Evolutionary conservation across 2,113 vertebrate species (phyloP), one percentile per base, ranked within the genome.

Genomic region (Guaruba guarouba): DNA sequence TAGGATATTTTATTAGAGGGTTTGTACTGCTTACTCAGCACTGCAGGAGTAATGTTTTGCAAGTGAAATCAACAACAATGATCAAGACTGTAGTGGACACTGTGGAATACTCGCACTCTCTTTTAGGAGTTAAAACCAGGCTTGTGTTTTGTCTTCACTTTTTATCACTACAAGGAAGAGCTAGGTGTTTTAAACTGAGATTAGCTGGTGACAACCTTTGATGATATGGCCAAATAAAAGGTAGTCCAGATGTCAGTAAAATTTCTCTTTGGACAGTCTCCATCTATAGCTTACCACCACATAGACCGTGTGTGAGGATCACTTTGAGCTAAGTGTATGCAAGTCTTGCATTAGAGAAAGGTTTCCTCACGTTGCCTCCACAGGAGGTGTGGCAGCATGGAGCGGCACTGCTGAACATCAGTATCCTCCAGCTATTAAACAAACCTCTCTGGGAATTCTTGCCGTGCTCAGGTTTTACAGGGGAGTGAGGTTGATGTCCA

Each of bases 11-110:
- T 86, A 63, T 92, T 64, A 90, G 62, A 33, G 18, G 39, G 43
- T 70, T 88, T 93, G 55, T 55, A 37, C 48, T 86, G 80, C 69
- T 92, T 95, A 79, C 44, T 85, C 87, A 94, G 82, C 80, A 76
- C 27, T 77, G 19, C 37, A 82, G 31, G n/a, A 82, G 29, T 25
- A 68, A 44, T 1, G 9, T 31, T 82, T 86, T 90, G 75, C 51
- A 71, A 92, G 16, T 44, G 48, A 81, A 92, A 92, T 85, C 63
- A 82, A 61, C 68, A 74, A 17, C 0, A 0, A 76, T 41, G 17
- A 25, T 90, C 31, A 63, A 76, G 64, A 67, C 13, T 11, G 24
- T 31, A 28, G 68, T 24, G 52, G 82, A 64, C 43, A 88, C 78
- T 41, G 39, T 90, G 28, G 51, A 86, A 78, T 17, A 75, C 6